Evolutionary conservation across 2,797 vertebrate genomes (phyloP), one percentile per base, ranked within the genome.

Genomic region (Nyctalus aviator): DNA sequence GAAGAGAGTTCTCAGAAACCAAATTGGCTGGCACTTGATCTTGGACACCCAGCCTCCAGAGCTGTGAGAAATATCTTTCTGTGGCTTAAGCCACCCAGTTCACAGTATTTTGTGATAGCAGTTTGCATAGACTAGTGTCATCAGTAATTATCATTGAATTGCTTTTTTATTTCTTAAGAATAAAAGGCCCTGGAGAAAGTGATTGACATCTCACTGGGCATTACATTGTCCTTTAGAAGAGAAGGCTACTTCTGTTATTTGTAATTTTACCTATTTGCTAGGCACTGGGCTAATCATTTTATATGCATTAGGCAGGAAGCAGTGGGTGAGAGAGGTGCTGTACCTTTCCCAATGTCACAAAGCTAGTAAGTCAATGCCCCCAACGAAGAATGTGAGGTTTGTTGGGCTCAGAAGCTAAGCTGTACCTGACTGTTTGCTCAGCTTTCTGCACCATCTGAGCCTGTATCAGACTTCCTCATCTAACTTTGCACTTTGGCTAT

Each of bases 341-440:
- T 30, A 37, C 57, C 44, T 66, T 55, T 17, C 7, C 77, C 75
- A 71, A 75, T 46, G 41, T 71, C 44, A 8, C 8, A 27, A 41
- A 44, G 11, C 44, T 27, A 18, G 37, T 10, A 53, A 41, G 55
- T 25, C 4, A 41, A 41, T 48, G 53, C 15, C 17, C n/a, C 15
- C 8, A 0, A 0, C 1, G 46, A 44, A 41, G 14, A 72, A 35
- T 2, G 6, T 2, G 15, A 46, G 44, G 35, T 78, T n/a, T 32
- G 18, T 41, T n/a, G 57, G 41, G 44, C 53, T 85, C 18, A 17
- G 46, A 72, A 64, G 2, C 30, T 41, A 78, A 32, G 17, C 32
- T 64, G 15, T 10, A 23, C 27, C 50, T 91, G 37, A 57, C 18
- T 62, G 41, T 77, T 68, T 37, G 48, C 20, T 73, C 6, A 57